Percentiles rank a stretch among this genome's conserved stretches.
Conservation (phyloP, 2,888 invertebrate genomes). For the Scaptomyza caliginosa region DNA sequence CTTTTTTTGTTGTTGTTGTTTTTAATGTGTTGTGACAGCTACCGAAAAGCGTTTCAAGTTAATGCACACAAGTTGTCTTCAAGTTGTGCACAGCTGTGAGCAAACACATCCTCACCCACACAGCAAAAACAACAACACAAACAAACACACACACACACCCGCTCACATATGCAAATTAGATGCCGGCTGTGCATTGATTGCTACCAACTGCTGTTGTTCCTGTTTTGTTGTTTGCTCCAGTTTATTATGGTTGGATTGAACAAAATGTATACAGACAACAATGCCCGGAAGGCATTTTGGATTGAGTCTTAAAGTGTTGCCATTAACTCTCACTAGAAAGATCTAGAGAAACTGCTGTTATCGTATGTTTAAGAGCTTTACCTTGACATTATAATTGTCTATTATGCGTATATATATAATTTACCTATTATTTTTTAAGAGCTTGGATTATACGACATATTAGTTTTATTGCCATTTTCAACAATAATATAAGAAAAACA, state of each 20-base stretch:
- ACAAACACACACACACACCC: not conserved
- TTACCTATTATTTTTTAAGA: too few species aligned
- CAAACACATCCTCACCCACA: constrained; percentile 8
- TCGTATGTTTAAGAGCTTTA: not conserved
- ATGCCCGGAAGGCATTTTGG: constrained; percentile 1
- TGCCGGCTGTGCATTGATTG: constrained; percentile 52
- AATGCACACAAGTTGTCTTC: constrained; percentile 38
- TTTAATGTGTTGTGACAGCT: constrained; percentile 35
- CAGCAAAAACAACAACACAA: not conserved
- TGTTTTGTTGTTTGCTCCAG: constrained; percentile 11
- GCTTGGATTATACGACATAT: too few species aligned
- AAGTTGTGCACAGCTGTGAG: constrained; percentile 47
- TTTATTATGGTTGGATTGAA: constrained; percentile 28
- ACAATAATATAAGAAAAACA: too few species aligned
- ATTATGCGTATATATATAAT: not conserved
- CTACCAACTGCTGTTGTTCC: constrained; percentile 23
- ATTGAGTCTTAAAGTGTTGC: constrained; percentile 1
- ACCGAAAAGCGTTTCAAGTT: constrained; percentile 13
- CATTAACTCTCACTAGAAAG: constrained; percentile 2
- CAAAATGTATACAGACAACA: constrained; percentile 20
- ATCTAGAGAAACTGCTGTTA: not conserved
- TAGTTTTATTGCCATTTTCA: too few species aligned
- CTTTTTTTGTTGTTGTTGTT: constrained; percentile 51
- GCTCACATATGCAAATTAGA: constrained; percentile 57
- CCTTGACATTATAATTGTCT: not conserved